Base-by-base conservation (phyloP, 2,888 invertebrate species). In the Drosophila mimica region DNA sequence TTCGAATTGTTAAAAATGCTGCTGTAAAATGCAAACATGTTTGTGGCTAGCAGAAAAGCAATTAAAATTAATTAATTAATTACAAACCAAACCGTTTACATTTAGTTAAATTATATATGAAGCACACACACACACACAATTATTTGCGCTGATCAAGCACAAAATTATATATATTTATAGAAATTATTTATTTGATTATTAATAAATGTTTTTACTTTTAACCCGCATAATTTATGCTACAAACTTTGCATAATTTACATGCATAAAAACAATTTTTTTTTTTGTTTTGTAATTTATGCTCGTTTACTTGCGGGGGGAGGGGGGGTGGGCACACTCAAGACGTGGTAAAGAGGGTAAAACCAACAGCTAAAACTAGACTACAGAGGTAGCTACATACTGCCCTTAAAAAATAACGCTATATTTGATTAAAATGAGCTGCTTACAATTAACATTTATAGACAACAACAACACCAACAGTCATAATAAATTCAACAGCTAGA, bases 1-100 rank as follows among this genome's bases (percentile, higher is more conserved):
- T 54, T 57, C 48, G 52, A 52, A 40, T 61, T 64, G 80, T 75
- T 78, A 66, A 68, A 76, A 73, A 61, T 62, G 73, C 70, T 70
- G 49, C 67, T 70, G 73, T 70, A 65, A 78, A 81, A 80, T 72
- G 65, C 76, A 75, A 72, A 82, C 76, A 82, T 70, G 72, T 82
- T 70, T 72, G 82, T 72, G 75, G 80, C 79, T 57, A 63, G 54
- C 65, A 70, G 15, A 54, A 68, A 71, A 78, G 67, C 58, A 71
- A 76, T 68, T 68, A 53, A 49, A 65, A 60, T 65, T 62, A 62
- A 76, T 76, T 66, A 56, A 80, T 81, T 70, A 70, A 79, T 79
- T 70, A 58, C 58, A 73, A 67, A 51, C 75, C 75, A 81, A 77
- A 78, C 74, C 77, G 65, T 53, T 49, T 53, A 48, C 25, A 11